Evolutionary conservation across 2,113 vertebrate genomes (phyloP).

Genomic region (Eurystomus gularis): DNA sequence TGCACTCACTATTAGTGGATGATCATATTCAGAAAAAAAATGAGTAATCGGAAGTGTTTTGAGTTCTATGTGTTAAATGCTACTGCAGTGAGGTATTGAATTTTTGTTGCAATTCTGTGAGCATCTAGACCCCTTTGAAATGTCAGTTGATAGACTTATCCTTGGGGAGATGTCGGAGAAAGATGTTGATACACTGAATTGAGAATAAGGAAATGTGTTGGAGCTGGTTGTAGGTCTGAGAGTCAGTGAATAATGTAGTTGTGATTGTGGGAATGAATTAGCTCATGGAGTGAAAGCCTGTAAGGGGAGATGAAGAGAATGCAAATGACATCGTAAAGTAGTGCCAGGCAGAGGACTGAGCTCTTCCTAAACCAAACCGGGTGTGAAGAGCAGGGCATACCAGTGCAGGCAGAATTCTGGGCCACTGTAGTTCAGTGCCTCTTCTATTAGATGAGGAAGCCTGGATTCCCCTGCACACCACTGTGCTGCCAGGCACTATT

Average conservation of each 20-base stretch:
- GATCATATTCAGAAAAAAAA: neutral
- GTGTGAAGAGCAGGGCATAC: neutral
- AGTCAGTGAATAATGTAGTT: neutral
- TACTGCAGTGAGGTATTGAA: neutral
- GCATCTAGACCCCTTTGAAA: neutral
- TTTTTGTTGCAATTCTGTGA: neutral
- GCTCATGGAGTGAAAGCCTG: neutral
- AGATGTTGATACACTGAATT: neutral
- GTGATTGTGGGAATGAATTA: neutral
- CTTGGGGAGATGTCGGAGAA: neutral
- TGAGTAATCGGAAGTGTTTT: neutral
- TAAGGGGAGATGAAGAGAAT: neutral
- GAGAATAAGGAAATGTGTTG: neutral
- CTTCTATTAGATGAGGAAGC: neutral
- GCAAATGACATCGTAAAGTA: neutral
- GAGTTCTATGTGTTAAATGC: neutral
- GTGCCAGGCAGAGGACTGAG: fast-evolving
- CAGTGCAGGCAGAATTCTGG: neutral
- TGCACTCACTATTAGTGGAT: neutral
- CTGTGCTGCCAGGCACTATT: neutral
- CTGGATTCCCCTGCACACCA: neutral
- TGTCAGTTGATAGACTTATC: neutral
- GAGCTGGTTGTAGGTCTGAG: neutral
- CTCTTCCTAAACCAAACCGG: neutral
- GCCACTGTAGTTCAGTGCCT: neutral